Base-by-base conservation (phyloP, 2,888 invertebrate species). In the Sinelater perroti region DNA sequence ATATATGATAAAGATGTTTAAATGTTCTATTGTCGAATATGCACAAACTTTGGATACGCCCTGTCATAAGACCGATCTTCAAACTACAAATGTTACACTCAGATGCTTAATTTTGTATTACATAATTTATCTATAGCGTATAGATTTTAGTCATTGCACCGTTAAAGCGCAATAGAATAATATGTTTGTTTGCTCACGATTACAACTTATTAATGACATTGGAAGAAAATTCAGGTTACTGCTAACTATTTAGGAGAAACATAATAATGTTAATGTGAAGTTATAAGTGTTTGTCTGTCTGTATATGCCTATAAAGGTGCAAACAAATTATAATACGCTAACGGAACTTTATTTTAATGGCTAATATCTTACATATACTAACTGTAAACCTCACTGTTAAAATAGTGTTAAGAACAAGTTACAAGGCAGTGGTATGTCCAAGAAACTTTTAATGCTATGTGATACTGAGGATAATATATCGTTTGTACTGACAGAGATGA, bases 401-500 rank as follows among this genome's bases (percentile, higher is more conserved):
- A 57, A 52, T 57, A 57, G 52, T 57, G 33, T 52, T 57, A 57
- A 57, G 52, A 36, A 54, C 26, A 57, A 46, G 50, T 56, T 56
- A 57, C 42, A 57, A 52, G 52, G 52, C 40, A 57, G 26, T 58
- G 49, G 58, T 53, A 53, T 58, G 58, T 58, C 58, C 58, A 58
- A 54, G n/a, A 56, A 57, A 52, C 40, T 42, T 50, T 58, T 58
- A 58, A 58, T 58, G 58, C 58, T 58, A 58, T 58, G 58, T 58
- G 58, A 58, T 58, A 58, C 58, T 58, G 58, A 58, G 58, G 58
- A 58, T 58, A 58, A 58, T 58, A 58, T 58, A 58, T 58, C 58
- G 58, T 58, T 58, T 58, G 53, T 58, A 58, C 58, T 58, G 49
- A 58, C 53, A 58, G 58, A 58, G 54, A 58, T 58, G 49, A 58